A percentile compares a stretch with the other conserved stretches of the same genome.
Evolutionary conservation across 2,113 vertebrate species (phyloP).

Genomic region (Deroptyus accipitrinus): DNA sequence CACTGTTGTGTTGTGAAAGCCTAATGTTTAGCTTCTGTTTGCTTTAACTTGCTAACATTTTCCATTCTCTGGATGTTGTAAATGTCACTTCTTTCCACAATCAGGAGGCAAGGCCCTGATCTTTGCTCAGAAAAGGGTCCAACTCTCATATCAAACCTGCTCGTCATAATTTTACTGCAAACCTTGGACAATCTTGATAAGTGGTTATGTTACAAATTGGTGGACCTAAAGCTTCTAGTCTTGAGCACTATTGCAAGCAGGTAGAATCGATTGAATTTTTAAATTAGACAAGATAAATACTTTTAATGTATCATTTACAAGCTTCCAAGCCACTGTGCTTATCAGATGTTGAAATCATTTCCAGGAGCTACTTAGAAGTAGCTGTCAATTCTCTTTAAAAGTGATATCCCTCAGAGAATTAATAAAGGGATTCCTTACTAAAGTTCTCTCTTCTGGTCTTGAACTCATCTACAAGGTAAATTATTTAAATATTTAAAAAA

Average conservation of each 20-base stretch:
- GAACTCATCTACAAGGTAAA: conserved; percentile 13
- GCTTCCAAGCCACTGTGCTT: neutral
- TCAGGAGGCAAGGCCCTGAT: conserved; percentile 3
- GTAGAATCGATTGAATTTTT: neutral
- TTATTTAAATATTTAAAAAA: neutral
- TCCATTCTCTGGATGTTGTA: conserved; percentile 46
- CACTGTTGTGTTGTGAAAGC: conserved; percentile 46
- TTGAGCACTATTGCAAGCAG: neutral
- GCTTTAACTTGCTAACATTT: conserved; percentile 57
- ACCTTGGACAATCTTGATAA: neutral
- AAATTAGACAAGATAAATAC: conserved; percentile 26
- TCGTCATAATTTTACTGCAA: neutral
- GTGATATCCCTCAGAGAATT: neutral
- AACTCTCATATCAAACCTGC: neutral
- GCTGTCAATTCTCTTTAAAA: conserved; percentile 20
- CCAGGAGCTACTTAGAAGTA: conserved; percentile 38
- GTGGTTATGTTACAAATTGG: neutral
- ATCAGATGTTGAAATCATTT: conserved; percentile 23
- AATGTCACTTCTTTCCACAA: conserved; percentile 53
- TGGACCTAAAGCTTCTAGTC: neutral
- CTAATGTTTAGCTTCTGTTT: conserved; percentile 24
- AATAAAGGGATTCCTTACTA: neutral
- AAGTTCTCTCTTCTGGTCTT: conserved; percentile 2
- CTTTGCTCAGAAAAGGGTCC: conserved; percentile 30
- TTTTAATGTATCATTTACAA: conserved; percentile 23